phyloP scores from a whole-genome alignment of 2,888 invertebrate genomes.

The Mesodorylaimus sp. region DNA sequence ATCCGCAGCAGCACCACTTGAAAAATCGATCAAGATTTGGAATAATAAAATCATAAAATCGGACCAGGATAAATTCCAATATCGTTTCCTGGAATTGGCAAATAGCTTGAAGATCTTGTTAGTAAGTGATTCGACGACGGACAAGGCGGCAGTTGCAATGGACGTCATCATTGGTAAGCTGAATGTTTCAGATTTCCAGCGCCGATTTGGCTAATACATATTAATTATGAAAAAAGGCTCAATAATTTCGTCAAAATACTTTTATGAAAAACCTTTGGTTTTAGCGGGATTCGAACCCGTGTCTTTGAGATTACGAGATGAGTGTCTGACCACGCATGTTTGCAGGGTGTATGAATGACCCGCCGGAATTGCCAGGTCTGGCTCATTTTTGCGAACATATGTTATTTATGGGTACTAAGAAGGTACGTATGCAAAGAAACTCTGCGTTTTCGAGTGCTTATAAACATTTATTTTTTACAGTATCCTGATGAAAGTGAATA shows the following conservation, averaged over 20 bases:
- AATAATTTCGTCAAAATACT: no score
- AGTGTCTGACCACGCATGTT: no score
- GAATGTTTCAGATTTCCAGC: no score
- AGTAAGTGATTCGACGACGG: constrained; percentile 71
- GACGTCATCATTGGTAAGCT: constrained; percentile 68
- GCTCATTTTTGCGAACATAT: constrained; percentile 99
- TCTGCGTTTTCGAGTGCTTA: constrained; percentile 1
- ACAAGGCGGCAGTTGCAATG: constrained; percentile 68
- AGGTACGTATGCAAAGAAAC: constrained; percentile 30
- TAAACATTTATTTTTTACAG: constrained; percentile 22
- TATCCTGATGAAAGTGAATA: constrained; percentile 75
- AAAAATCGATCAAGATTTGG: no score
- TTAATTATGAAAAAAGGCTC: no score
- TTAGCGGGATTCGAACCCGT: no score
- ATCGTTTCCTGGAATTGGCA: constrained; percentile 60
- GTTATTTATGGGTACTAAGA: constrained; percentile 86
- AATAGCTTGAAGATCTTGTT: constrained; percentile 73
- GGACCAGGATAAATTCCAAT: constrained; percentile 52
- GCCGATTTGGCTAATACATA: no score
- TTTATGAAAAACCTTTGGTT: no score
- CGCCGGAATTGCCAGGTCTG: constrained; percentile 65
- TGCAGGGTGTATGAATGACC: constrained; percentile 42
- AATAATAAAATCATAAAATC: background rate
- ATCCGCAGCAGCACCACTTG: no score
- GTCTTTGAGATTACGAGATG: no score